phyloP scores from a whole-genome alignment of 2,888 invertebrate genomes.

The Drosophila hamatofila region DNA sequence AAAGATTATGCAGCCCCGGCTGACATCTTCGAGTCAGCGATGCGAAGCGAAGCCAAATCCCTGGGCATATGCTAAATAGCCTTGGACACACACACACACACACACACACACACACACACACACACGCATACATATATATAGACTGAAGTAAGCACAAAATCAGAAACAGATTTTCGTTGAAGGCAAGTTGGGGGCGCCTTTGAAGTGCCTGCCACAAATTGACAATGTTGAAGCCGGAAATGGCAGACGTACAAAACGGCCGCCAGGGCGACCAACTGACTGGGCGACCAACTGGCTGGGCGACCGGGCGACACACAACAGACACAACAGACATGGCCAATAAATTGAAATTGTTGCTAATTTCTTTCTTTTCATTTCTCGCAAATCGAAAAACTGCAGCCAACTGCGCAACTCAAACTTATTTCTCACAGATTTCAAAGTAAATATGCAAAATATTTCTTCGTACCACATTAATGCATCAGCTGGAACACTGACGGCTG shows the following conservation, averaged over 20 bases:
- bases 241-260: slow-evolving; percentile 45
- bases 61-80: slow-evolving; percentile 60
- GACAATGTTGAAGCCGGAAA: slow-evolving; percentile 64
- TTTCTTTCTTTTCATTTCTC: slow-evolving; percentile 24
- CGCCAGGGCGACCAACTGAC: slow-evolving; percentile 11
- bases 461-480: slow-evolving; percentile 78
- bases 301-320: slow-evolving; percentile 8
- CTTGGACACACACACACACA: slow-evolving; percentile 36
- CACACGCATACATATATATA: slow-evolving; percentile 5
- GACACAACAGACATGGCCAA: slow-evolving; percentile 47
- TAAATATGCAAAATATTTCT: slow-evolving; percentile 80
- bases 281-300: slow-evolving; percentile 6
- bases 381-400: slow-evolving; percentile 10
- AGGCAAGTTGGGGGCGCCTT: slow-evolving; percentile 45
- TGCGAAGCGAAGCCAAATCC: slow-evolving; percentile 49
- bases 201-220: slow-evolving; percentile 65
- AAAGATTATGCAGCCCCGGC: slow-evolving; percentile 32
- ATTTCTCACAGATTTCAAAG: slow-evolving; percentile 75
- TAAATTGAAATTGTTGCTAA: slow-evolving; percentile 72
- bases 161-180: slow-evolving; percentile 51
- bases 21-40: slow-evolving; percentile 51
- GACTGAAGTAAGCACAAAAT: slow-evolving; percentile 24
- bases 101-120: slow-evolving; percentile 7
- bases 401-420: slow-evolving; percentile 45
- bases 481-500: slow-evolving; percentile 25